Base-by-base conservation (phyloP, 2,888 invertebrate species). In the Eugnorisma glareosa region DNA sequence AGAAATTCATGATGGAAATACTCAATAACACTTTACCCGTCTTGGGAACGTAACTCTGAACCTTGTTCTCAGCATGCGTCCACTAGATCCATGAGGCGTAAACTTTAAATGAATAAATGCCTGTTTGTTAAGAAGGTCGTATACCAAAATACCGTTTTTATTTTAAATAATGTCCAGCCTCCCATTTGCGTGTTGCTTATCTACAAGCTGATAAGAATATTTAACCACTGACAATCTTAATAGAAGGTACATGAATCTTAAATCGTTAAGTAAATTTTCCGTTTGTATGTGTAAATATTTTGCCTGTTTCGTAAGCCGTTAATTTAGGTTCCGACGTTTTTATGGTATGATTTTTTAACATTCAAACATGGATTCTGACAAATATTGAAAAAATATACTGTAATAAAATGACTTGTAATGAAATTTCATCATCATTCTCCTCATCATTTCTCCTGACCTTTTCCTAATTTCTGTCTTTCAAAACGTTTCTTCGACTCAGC, bases 221-320 rank as follows among this genome's bases (percentile, higher is more conserved):
- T 77, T 67, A 85, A 75, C 68, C 63, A 79, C 45, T 77, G 72
- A 77, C 77, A 80, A 83, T 83, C 70, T 77, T 61, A 69, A 43
- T 83, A 57, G 63, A 66, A 69, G 40, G 67, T 77, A 77, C 35
- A 68, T 64, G 73, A 80, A 71, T 64, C 66, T 67, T 54, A 63
- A 82, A 77, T 85, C 86, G 35, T 75, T 75, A 75, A 37, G 79
- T 75, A 82, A 82, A 85, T 76, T 79, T 85, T 69, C 73, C 69
- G 71, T 51, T 81, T 75, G 63, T n/a, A 28, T 43, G 51, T 68
- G 45, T 73, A 86, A 85, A 85, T 83, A 80, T 86, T 85, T 77
- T 73, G 64, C n/a, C 13, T 64, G 61, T 54, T 70, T 51, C 21
- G 3, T 78, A 72, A 83, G 77, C 40, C 57, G 67, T 54, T 79